Conservation (phyloP, 2,113 vertebrate genomes). For the Lichenostomus cassidix region DNA sequence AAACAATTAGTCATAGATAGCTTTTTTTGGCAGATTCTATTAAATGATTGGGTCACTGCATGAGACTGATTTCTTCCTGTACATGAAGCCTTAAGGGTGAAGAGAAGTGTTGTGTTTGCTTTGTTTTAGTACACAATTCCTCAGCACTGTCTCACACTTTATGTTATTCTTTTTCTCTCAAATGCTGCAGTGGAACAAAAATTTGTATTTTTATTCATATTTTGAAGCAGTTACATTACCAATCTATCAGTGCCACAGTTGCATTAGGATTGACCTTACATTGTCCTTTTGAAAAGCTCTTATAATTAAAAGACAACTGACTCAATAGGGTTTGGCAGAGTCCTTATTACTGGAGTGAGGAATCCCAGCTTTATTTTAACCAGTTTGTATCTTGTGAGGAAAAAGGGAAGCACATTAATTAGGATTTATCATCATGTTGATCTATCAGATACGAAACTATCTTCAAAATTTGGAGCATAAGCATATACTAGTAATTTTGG, state of each 20-base stretch:
- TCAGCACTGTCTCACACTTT: not conserved
- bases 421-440: not conserved
- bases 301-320: not conserved
- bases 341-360: not conserved
- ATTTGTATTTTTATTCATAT: not conserved
- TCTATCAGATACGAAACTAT: not conserved
- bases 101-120: not conserved
- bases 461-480: not conserved
- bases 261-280: not conserved
- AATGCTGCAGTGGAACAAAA: not conserved
- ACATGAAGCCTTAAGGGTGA: not conserved
- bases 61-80: not conserved
- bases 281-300: not conserved
- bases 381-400: not conserved
- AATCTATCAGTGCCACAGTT: not conserved
- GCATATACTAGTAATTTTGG: not conserved
- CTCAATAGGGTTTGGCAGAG: not conserved
- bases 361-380: not conserved
- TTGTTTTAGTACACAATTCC: rapidly evolving
- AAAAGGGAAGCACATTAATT: not conserved
- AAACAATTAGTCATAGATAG: not conserved
- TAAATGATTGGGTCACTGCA: not conserved
- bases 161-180: not conserved
- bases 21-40: not conserved
- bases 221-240: not conserved